phyloP scores from a whole-genome alignment of 2,888 invertebrate genomes.

The Onthophagus sagittarius region DNA sequence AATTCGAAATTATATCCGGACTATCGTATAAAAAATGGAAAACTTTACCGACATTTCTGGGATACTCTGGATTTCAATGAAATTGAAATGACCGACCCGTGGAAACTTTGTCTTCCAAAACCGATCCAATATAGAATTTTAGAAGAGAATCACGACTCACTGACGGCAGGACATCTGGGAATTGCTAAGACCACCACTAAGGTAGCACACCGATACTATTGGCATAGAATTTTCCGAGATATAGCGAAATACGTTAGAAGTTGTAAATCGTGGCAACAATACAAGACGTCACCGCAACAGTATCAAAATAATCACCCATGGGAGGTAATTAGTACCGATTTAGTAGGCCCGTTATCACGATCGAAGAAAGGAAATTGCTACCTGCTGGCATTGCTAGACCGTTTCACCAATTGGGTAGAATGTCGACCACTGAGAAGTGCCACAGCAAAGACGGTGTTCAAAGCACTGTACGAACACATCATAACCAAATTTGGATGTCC shows the following conservation, averaged over 20 bases:
- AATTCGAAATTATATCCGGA: slow-evolving; percentile 9
- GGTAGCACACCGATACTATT: slow-evolving; percentile 24
- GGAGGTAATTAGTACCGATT: slow-evolving; percentile 31
- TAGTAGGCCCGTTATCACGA: no score
- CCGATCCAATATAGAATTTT: slow-evolving; percentile 4
- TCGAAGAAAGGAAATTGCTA: no score
- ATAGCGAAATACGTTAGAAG: slow-evolving; percentile 21
- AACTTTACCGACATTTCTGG: slow-evolving; percentile 7
- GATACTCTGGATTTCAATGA: background rate
- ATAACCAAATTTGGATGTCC: slow-evolving; percentile 16
- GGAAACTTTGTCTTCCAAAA: slow-evolving; percentile 19
- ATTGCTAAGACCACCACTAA: slow-evolving; percentile 23
- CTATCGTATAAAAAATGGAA: background rate
- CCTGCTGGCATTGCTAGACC: slow-evolving; percentile 28
- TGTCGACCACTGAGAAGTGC: slow-evolving; percentile 28
- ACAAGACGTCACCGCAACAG: slow-evolving; percentile 24
- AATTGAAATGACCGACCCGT: slow-evolving; percentile 14
- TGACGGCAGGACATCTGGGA: slow-evolving; percentile 24
- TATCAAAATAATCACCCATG: slow-evolving; percentile 28
- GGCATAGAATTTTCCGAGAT: slow-evolving; percentile 26
- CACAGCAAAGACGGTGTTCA: slow-evolving; percentile 19
- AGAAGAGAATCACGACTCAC: slow-evolving; percentile 17
- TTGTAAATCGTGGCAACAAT: slow-evolving; percentile 32
- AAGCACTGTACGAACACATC: background rate
- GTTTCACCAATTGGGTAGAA: slow-evolving; percentile 30